phyloP scores from a whole-genome alignment of 2,113 vertebrate species.

The Delphinus delphis region DNA sequence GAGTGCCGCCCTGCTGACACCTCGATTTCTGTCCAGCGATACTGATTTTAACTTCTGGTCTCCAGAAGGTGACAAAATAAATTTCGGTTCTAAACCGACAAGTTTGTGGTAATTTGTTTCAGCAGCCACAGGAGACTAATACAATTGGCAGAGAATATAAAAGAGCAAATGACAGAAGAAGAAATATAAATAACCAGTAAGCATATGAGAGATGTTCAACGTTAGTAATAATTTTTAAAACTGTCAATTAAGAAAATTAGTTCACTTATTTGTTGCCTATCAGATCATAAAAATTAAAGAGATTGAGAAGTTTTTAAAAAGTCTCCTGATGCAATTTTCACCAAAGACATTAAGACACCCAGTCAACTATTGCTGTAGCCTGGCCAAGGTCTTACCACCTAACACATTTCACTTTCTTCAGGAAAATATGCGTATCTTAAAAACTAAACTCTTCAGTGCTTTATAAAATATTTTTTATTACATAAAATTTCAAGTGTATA shows the following conservation, averaged over 20 bases:
- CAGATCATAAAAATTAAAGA: neutral
- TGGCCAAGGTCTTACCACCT: neutral
- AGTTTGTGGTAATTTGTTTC: neutral
- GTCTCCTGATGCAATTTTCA: neutral
- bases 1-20: neutral
- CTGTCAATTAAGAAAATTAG: neutral
- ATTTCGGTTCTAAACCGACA: neutral
- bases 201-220: neutral
- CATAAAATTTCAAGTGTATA: neutral
- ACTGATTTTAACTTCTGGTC: neutral
- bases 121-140: neutral
- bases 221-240: neutral
- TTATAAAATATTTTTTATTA: neutral
- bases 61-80: neutral
- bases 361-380: neutral
- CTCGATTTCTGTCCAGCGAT: neutral
- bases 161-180: neutral
- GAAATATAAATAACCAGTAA: neutral
- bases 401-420: neutral
- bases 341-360: neutral
- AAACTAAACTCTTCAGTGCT: neutral
- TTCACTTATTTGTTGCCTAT: neutral
- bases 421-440: neutral
- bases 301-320: neutral
- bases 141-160: neutral